A percentile compares a stretch with the other conserved stretches of the same genome.
phyloP scores from a whole-genome alignment of 2,113 vertebrate species.

The Setophaga kirtlandii region DNA sequence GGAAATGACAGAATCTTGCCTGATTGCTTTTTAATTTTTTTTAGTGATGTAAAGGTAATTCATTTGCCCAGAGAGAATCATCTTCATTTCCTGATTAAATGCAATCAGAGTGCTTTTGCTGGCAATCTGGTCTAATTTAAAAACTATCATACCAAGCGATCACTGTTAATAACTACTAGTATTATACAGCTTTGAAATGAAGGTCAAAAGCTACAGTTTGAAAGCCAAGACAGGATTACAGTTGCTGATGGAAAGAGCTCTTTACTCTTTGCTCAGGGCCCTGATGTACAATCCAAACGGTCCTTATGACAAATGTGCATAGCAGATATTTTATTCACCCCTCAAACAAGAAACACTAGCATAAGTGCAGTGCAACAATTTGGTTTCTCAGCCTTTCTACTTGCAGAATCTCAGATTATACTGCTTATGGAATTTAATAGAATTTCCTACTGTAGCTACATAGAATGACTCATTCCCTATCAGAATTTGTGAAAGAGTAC shows the following conservation, averaged over 20 bases:
- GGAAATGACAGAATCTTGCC: not conserved
- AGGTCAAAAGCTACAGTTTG: slow-evolving; percentile 57
- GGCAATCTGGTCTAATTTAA: slow-evolving; percentile 69
- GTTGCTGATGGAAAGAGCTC: not conserved
- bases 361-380: not conserved
- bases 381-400: not conserved
- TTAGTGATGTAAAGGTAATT: not conserved
- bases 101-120: slow-evolving; percentile 55
- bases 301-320: not conserved
- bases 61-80: slow-evolving; percentile 37
- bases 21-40: not conserved
- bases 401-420: not conserved
- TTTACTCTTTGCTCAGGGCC: not conserved
- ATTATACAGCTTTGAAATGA: slow-evolving; percentile 57
- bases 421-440: not conserved
- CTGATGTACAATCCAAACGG: not conserved
- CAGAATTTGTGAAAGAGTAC: not conserved
- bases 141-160: slow-evolving; percentile 65
- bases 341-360: not conserved
- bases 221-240: slow-evolving; percentile 35
- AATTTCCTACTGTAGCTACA: not conserved
- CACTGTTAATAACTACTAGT: slow-evolving; percentile 59
- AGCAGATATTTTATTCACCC: not conserved
- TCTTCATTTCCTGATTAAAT: slow-evolving; percentile 69
- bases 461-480: not conserved